Evolutionary conservation across 2,797 vertebrate species (phyloP).

Genomic region (Mormyrus hasselquistii): DNA sequence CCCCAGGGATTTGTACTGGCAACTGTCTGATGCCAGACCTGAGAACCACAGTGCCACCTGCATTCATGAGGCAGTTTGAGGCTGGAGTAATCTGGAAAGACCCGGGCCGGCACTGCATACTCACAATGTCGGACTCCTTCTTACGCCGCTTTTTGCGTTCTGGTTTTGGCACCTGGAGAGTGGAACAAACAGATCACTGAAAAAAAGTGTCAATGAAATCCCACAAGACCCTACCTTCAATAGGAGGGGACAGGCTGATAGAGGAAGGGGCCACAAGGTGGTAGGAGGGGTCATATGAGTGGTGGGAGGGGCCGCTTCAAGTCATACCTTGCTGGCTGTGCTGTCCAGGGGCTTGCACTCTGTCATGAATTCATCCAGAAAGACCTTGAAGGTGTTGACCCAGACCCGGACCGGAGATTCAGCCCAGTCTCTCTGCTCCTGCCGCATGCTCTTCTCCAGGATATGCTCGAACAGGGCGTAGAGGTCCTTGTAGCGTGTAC

Average conservation of each 20-base stretch:
- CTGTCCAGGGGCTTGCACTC: constrained; percentile 84
- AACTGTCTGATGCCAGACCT: background rate
- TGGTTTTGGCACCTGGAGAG: constrained; percentile 54
- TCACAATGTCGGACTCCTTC: constrained; percentile 70
- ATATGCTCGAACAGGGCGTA: constrained; percentile 94
- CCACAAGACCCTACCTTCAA: background rate
- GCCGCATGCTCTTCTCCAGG: constrained; percentile 91
- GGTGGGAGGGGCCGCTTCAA: background rate
- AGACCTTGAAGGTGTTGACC: constrained; percentile 98
- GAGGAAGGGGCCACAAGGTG: background rate
- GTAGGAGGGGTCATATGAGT: background rate
- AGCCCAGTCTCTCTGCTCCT: constrained; percentile 89
- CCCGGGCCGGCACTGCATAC: constrained; percentile 16
- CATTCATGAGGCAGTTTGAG: background rate
- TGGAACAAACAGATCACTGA: background rate
- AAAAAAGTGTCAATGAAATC: background rate
- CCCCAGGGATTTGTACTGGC: background rate
- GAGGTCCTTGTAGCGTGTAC: constrained; percentile 93
- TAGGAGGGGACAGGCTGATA: background rate
- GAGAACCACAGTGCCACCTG: background rate
- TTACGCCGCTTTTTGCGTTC: constrained; percentile 74
- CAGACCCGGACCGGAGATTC: constrained; percentile 95
- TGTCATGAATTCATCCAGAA: constrained; percentile 94
- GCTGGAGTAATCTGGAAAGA: constrained; percentile 21
- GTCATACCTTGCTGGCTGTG: constrained; percentile 69